These are phyloP conservation scores for Pteropus alecto DNA, from an alignment of 2,113 vertebrate species.

Conservation along the genomic window DNA sequence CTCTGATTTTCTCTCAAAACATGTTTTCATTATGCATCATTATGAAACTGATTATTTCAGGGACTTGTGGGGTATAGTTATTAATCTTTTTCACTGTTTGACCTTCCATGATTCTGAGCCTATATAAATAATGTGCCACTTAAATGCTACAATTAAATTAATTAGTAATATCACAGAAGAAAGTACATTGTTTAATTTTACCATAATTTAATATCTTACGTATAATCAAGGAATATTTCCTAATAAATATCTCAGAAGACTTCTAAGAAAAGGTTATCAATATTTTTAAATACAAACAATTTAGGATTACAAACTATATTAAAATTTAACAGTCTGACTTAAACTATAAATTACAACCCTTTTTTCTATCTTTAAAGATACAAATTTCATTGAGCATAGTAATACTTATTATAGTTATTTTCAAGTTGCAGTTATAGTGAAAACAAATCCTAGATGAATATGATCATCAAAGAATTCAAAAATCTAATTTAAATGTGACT, in stretches of 20 bases:
- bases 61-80: neutral
- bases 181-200: conserved; percentile 28
- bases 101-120: neutral
- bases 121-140: conserved; percentile 26
- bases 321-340: neutral
- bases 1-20: neutral
- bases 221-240: neutral
- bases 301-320: neutral
- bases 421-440: neutral
- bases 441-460: neutral
- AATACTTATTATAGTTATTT: neutral
- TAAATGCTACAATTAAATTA: neutral
- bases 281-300: neutral
- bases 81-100: neutral
- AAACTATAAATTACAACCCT: neutral
- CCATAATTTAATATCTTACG: neutral
- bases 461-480: neutral
- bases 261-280: neutral
- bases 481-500: neutral
- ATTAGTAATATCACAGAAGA: conserved; percentile 12
- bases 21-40: neutral
- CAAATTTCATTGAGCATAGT: neutral
- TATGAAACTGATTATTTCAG: neutral
- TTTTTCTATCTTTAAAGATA: conserved; percentile 9
- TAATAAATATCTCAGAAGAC: neutral